These are phyloP conservation scores for Cassiopea xamachana DNA, from an alignment of 30 jellyfish, hydroid and myxozoan species.

Conservation along the genomic window DNA sequence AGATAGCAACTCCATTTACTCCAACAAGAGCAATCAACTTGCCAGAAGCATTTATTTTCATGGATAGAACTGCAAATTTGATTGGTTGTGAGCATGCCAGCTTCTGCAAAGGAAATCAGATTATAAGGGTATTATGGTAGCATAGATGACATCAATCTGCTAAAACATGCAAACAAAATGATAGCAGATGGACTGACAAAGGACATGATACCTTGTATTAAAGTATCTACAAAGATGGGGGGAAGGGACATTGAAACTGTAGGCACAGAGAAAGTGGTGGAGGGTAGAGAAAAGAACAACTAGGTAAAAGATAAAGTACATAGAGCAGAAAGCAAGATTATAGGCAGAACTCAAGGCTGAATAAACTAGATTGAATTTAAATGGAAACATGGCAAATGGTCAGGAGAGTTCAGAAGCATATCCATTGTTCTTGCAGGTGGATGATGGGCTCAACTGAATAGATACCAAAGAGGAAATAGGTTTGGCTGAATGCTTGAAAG, in stretches of 20 bases:
- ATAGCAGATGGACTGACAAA: not conserved
- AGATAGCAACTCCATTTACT: slow-evolving; percentile 80
- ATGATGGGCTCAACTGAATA: too few relatives aligned
- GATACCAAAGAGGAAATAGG: too few relatives aligned
- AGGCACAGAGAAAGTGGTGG: not conserved
- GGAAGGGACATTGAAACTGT: not conserved
- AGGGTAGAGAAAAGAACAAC: too few relatives aligned
- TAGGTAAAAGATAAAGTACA: too few relatives aligned
- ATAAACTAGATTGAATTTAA: too few relatives aligned
- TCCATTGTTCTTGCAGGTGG: too few relatives aligned
- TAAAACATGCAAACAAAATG: not conserved
- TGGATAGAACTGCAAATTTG: slow-evolving; percentile 63
- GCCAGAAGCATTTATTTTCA: slow-evolving; percentile 66
- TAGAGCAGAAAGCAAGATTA: too few relatives aligned
- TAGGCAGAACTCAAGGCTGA: too few relatives aligned
- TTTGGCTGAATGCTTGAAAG: too few relatives aligned
- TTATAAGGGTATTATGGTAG: not conserved
- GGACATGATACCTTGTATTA: not conserved
- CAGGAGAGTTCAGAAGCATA: too few relatives aligned
- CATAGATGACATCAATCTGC: not conserved
- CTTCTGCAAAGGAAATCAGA: slow-evolving; percentile 35
- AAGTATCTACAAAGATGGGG: not conserved
- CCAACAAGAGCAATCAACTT: slow-evolving; percentile 76
- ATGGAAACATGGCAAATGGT: too few relatives aligned
- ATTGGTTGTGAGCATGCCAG: slow-evolving; percentile 71